Conservation (phyloP, 2,888 invertebrate genomes). For the Dysmachus trigonus region DNA sequence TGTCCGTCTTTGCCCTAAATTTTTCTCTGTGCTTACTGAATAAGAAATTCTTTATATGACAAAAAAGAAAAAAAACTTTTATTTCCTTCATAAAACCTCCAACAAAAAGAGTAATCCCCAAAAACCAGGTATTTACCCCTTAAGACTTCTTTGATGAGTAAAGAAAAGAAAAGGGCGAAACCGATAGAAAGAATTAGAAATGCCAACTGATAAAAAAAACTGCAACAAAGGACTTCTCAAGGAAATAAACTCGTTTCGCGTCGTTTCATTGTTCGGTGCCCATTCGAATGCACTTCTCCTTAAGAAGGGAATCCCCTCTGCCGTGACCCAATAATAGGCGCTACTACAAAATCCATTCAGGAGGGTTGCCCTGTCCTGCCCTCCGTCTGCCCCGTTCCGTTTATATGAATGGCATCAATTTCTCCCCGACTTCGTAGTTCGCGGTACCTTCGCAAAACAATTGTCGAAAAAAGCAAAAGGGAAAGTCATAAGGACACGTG, state of each 20-base stretch:
- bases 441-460: not conserved
- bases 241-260: constrained; percentile 22
- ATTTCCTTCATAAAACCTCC: not conserved
- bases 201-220: not conserved
- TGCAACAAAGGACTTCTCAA: not conserved
- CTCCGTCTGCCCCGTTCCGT: not conserved
- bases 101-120: not conserved
- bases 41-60: not conserved
- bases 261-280: not conserved
- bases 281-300: not conserved
- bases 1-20: not conserved
- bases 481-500: constrained; percentile 10
- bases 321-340: not conserved
- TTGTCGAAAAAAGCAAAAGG: not conserved
- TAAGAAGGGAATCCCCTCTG: not conserved
- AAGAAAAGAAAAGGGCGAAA: not conserved
- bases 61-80: not conserved
- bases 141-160: not conserved
- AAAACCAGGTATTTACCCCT: constrained; percentile 2
- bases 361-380: not conserved
- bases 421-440: not conserved
- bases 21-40: not conserved
- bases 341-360: not conserved
- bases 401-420: constrained; percentile 22
- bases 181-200: constrained; percentile 20